Evolutionary conservation across 1,140 invertebrate species (phyloP).

Genomic region (Archivesica marissinica): DNA sequence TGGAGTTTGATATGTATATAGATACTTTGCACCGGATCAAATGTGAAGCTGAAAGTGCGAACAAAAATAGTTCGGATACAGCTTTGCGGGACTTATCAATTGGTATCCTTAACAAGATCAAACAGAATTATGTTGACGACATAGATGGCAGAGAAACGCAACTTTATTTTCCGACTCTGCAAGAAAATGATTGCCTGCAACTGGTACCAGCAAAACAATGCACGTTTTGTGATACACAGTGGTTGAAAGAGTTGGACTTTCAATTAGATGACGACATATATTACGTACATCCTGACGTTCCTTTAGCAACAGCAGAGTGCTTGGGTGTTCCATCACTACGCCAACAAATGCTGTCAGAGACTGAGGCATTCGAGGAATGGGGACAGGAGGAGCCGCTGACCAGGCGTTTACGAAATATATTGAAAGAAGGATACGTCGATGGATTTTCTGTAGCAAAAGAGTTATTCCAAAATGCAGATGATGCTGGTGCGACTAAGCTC

Average conservation of each 20-base stretch:
- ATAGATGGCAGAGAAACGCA: not conserved
- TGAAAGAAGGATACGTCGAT: constrained; percentile 75
- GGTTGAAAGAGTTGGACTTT: constrained; percentile 21
- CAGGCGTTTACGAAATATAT: constrained; percentile 66
- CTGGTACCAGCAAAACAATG: constrained; percentile 2
- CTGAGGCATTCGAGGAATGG: constrained; percentile 57
- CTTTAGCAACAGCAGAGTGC: not conserved
- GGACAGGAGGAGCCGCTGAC: constrained; percentile 77
- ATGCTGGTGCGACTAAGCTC: constrained; percentile 84
- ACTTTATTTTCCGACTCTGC: not conserved
- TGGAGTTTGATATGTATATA: constrained; percentile 12
- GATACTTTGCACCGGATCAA: constrained; percentile 17
- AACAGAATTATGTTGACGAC: not conserved
- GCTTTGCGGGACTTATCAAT: not conserved
- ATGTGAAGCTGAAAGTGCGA: not conserved
- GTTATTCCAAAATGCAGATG: constrained; percentile 81
- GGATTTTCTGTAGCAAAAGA: constrained; percentile 80
- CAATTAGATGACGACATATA: constrained; percentile 29
- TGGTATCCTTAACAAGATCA: constrained; percentile 26
- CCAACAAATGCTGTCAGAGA: constrained; percentile 38
- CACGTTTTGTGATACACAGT: constrained; percentile 39
- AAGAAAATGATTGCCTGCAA: not conserved
- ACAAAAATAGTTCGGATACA: not conserved
- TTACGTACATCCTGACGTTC: constrained; percentile 33
- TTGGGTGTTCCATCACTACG: constrained; percentile 58